These are phyloP conservation scores for Arrhamphus sclerolepis DNA, from an alignment of 2,797 vertebrate genomes.

Conservation along the genomic window DNA sequence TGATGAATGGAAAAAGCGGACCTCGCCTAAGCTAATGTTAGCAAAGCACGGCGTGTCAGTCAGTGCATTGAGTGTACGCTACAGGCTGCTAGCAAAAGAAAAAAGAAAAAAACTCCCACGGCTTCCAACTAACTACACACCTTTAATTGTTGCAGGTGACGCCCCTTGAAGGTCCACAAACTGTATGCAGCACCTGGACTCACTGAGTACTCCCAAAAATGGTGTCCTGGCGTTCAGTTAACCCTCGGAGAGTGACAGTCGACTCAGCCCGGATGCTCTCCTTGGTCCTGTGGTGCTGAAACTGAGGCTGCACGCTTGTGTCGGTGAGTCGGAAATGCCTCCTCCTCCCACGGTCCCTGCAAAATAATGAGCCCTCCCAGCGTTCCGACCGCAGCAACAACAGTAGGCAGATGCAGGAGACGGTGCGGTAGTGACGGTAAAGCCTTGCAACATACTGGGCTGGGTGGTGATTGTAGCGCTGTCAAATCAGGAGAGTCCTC, in stretches of 20 bases:
- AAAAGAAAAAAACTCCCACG: slow-evolving; percentile 19
- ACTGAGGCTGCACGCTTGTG: slow-evolving; percentile 74
- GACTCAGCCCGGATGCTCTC: slow-evolving; percentile 75
- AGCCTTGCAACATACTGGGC: slow-evolving; percentile 78
- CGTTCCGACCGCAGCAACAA: slow-evolving; percentile 57
- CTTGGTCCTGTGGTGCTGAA: slow-evolving; percentile 79
- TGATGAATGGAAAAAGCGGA: slow-evolving; percentile 63
- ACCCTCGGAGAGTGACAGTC: slow-evolving; percentile 48
- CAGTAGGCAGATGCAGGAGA: slow-evolving; percentile 76
- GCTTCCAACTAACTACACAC: slow-evolving; percentile 52
- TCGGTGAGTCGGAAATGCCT: slow-evolving; percentile 76
- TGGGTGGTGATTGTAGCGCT: slow-evolving; percentile 46
- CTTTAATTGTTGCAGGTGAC: slow-evolving; percentile 69
- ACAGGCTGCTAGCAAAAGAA: slow-evolving; percentile 60
- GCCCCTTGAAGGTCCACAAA: slow-evolving; percentile 71
- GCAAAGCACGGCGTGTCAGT: slow-evolving; percentile 47
- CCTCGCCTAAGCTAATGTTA: slow-evolving; percentile 79
- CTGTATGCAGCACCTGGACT: slow-evolving; percentile 49
- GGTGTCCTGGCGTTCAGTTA: slow-evolving; percentile 45
- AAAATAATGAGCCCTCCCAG: slow-evolving; percentile 82
- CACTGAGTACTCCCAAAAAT: slow-evolving; percentile 61
- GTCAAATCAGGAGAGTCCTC: slow-evolving; percentile 71
- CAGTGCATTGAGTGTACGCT: slow-evolving; percentile 62
- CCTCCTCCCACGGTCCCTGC: slow-evolving; percentile 74
- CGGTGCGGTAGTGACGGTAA: slow-evolving; percentile 67